Base-by-base conservation (phyloP, 1,140 invertebrate species). In the Temnothorax longispinosus region DNA sequence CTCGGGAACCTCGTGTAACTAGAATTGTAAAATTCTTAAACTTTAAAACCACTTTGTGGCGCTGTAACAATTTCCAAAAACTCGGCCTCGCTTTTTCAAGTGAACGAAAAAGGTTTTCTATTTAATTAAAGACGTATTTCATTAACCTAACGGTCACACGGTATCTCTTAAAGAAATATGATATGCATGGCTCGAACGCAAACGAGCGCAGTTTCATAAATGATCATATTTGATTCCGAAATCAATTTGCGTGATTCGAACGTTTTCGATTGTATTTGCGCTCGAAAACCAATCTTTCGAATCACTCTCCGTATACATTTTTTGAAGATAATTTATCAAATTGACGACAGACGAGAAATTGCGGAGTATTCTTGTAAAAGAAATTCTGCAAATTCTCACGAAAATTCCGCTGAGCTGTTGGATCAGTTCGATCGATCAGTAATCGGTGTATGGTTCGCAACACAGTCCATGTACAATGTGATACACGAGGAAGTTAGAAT, bases 401-500 rank as follows among this genome's bases (percentile, higher is more conserved):
- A 44, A 21, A 56, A 15, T 44, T 44, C n/a, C 6, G 35, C 69
- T 56, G 15, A 81, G 32, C 27, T 72, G 27, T 60, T 41, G 3
- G 6, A 60, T 60, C 41, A 50, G 27, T 82, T 50, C 15, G 41
- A 60, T 60, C 54, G 41, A 74, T 74, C 32, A 18, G 27, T 75
- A 75, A 75, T 72, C 52, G 27, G 27, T 27, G 18, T 41, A 27
- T 27, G 27, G 27, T 21, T 81, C 3, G 35, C 50, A 41, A 81
- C 15, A 81, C 15, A 54, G 3, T 58, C 8, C 11, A 82, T 72
- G 52, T 58, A 82, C 54, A 81, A 21, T 71, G 27, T 60, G 7
- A 75, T 75, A 84, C 7, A 52, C 41, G 27, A 50, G 41, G 44
- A 75, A 75, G 80, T 74, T 50, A 56, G 62, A 82, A 87, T 75